Evolutionary conservation across 1,140 invertebrate species (phyloP).

Genomic region (Yoshiicerus persimilis): DNA sequence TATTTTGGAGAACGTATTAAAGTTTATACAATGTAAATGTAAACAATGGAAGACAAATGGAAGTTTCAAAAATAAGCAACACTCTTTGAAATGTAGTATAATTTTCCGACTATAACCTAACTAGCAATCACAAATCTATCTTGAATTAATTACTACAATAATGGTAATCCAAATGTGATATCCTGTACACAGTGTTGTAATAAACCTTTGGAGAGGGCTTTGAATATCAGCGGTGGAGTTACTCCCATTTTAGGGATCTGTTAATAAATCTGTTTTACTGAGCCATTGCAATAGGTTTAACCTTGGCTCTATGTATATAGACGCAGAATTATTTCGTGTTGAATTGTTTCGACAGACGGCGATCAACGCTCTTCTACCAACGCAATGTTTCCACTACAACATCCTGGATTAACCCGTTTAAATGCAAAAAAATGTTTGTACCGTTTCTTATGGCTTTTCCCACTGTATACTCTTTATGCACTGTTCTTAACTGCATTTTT

Average conservation of each 20-base stretch:
- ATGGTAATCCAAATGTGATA: background rate
- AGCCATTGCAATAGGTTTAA: background rate
- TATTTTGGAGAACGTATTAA: background rate
- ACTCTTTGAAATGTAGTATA: background rate
- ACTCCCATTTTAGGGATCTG: constrained; percentile 3
- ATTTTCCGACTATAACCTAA: background rate
- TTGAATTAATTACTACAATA: background rate
- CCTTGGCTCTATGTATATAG: background rate
- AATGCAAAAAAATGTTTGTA: too few relatives aligned
- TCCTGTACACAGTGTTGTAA: background rate
- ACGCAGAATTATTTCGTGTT: background rate
- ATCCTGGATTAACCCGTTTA: background rate
- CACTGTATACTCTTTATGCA: too few relatives aligned
- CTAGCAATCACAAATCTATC: background rate
- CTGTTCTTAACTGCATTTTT: too few relatives aligned
- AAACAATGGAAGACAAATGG: background rate
- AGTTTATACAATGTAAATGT: background rate
- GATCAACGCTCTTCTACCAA: background rate
- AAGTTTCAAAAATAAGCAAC: background rate
- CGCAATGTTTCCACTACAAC: background rate
- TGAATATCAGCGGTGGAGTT: constrained; percentile 15
- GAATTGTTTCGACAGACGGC: background rate
- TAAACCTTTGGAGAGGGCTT: background rate
- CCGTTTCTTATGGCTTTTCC: background rate
- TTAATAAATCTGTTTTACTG: background rate